These are phyloP conservation scores for Papilio glaucus DNA, from an alignment of 1,140 invertebrate species.

Conservation along the genomic window DNA sequence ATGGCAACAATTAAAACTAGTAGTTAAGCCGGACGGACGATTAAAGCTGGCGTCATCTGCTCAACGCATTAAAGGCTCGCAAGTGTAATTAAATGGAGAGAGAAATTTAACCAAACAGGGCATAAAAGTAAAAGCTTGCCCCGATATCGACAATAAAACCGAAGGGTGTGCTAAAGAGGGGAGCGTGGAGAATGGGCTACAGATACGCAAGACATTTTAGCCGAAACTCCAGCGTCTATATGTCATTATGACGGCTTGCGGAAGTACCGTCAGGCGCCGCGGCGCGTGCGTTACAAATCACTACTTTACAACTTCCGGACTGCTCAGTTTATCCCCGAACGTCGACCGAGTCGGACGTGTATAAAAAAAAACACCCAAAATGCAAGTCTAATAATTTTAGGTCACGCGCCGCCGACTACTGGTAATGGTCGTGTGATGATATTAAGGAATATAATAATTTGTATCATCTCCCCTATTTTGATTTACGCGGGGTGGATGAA, in stretches of 20 bases:
- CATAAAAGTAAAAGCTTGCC: conserved; percentile 68
- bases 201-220: conserved; percentile 58
- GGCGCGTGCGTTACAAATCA: conserved; percentile 82
- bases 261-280: conserved; percentile 76
- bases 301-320: conserved; percentile 81
- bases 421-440: conserved; percentile 75
- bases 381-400: conserved; percentile 69
- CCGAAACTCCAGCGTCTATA: conserved; percentile 48
- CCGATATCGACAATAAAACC: conserved; percentile 49
- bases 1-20: conserved; percentile 29
- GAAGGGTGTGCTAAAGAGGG: conserved; percentile 49
- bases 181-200: conserved; percentile 40
- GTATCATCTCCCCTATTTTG: conserved; percentile 57
- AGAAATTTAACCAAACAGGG: conserved; percentile 69
- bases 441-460: conserved; percentile 80
- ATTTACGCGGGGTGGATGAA: conserved; percentile 35
- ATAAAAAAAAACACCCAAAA: conserved; percentile 63
- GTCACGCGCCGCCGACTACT: conserved; percentile 62
- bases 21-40: conserved; percentile 17
- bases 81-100: conserved; percentile 41
- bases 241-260: conserved; percentile 71
- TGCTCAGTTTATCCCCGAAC: conserved; percentile 59
- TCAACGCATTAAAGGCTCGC: conserved; percentile 40
- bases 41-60: conserved; percentile 33
- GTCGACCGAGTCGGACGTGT: conserved; percentile 56